phyloP scores from a whole-genome alignment of 2,888 invertebrate species.

The Poecilus cupreus region DNA sequence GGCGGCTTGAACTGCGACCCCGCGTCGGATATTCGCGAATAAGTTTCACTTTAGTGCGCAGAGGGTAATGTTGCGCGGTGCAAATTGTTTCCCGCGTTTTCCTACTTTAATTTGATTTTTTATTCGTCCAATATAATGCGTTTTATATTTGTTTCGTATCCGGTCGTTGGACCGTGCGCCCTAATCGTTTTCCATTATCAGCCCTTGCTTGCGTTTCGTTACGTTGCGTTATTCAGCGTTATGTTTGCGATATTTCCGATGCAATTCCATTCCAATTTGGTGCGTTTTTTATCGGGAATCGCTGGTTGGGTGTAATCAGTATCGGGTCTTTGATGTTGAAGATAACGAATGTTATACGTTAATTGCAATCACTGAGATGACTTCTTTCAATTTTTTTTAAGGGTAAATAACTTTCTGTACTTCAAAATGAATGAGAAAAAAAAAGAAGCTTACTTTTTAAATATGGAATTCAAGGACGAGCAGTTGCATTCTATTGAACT shows the following conservation, averaged over 20 bases:
- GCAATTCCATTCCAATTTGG: constrained; percentile 34
- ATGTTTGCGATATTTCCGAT: neutral
- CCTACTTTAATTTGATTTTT: constrained; percentile 28
- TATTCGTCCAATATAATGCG: constrained; percentile 1
- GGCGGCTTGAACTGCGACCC: no score
- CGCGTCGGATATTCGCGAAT: no score
- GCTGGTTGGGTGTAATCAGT: neutral
- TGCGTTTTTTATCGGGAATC: constrained; percentile 3
- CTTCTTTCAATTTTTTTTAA: neutral
- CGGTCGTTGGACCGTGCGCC: neutral
- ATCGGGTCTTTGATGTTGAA: constrained; percentile 1
- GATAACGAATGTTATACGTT: constrained; percentile 12
- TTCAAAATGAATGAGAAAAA: no score
- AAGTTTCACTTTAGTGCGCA: neutral
- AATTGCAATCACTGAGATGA: constrained; percentile 31
- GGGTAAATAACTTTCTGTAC: constrained; percentile 4
- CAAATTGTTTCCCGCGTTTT: constrained; percentile 15
- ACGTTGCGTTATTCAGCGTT: neutral
- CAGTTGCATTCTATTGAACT: no score
- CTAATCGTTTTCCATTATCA: constrained; percentile 50
- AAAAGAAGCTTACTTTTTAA: no score
- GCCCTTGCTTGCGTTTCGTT: neutral
- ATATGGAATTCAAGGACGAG: no score
- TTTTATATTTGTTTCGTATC: constrained; percentile 33
- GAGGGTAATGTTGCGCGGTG: neutral